Evolutionary conservation across 2,113 vertebrate species (phyloP).

Genomic region (Paralichthys olivaceus): DNA sequence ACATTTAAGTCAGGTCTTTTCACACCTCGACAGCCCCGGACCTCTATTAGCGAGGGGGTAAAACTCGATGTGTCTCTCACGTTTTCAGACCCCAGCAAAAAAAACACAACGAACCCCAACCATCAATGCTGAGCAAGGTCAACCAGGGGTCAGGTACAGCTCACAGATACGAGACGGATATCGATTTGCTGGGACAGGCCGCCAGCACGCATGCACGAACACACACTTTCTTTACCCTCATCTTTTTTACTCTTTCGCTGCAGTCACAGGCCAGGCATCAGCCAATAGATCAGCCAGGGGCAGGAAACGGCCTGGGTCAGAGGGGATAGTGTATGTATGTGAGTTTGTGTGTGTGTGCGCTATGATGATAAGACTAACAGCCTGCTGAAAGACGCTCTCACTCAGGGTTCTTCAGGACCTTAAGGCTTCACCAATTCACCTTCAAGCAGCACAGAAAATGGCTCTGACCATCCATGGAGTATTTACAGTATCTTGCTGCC

Average conservation of each 20-base stretch:
- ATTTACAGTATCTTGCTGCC: constrained; percentile 30
- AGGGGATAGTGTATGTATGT: constrained; percentile 60
- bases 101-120: constrained; percentile 39
- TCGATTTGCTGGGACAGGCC: constrained; percentile 80
- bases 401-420: constrained; percentile 63
- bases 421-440: constrained; percentile 59
- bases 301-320: constrained; percentile 78
- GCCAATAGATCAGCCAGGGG: constrained; percentile 82
- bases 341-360: constrained; percentile 37
- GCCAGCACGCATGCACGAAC: constrained; percentile 24
- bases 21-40: constrained; percentile 46
- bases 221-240: constrained; percentile 51
- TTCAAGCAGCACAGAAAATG: constrained; percentile 51
- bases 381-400: constrained; percentile 70
- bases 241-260: constrained; percentile 54
- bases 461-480: constrained; percentile 32
- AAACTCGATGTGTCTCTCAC: constrained; percentile 68
- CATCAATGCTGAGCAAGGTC: constrained; percentile 74
- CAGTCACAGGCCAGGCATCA: constrained; percentile 74
- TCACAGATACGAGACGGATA: constrained; percentile 81
- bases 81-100: constrained; percentile 62
- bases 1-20: constrained; percentile 53
- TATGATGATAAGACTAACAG: constrained; percentile 77
- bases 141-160: constrained; percentile 76
- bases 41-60: constrained; percentile 64